Conservation (phyloP, 2,888 invertebrate species). For the Sarcophaga caerulescens region DNA sequence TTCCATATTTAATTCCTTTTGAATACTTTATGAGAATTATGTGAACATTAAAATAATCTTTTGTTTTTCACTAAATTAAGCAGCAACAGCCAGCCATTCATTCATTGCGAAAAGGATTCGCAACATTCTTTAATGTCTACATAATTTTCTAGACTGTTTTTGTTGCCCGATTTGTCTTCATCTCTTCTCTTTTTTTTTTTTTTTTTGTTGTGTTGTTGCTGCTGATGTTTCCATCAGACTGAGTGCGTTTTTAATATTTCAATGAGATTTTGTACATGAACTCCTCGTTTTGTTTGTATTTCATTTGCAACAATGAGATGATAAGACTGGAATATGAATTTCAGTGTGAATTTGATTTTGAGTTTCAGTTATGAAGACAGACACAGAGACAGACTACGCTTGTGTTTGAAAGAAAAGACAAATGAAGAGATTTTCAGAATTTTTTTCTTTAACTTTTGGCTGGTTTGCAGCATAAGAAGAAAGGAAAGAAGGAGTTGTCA, state of each 20-base stretch:
- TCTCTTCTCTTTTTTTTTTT: too few species aligned
- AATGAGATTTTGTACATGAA: slow-evolving; percentile 1
- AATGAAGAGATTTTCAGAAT: too few species aligned
- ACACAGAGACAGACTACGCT: too few species aligned
- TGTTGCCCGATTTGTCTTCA: too few species aligned
- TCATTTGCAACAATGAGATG: not conserved
- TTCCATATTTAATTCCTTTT: not conserved
- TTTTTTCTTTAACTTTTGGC: too few species aligned
- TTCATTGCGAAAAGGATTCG: not conserved
- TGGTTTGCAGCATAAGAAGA: too few species aligned
- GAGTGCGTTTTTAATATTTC: slow-evolving; percentile 3
- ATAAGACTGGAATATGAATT: not conserved
- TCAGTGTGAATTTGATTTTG: not conserved
- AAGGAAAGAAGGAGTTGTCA: too few species aligned
- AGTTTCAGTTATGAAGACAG: not conserved
- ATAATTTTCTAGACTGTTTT: too few species aligned
- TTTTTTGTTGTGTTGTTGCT: too few species aligned
- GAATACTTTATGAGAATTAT: not conserved
- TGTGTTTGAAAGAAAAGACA: too few species aligned
- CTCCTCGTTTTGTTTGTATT: not conserved
- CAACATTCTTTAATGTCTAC: not conserved
- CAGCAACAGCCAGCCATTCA: not conserved
- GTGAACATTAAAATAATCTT: not conserved
- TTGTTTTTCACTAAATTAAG: not conserved
- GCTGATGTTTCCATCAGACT: not conserved